Base-by-base conservation (phyloP, 2,888 invertebrate genomes). In the Cephus nigrinus region DNA sequence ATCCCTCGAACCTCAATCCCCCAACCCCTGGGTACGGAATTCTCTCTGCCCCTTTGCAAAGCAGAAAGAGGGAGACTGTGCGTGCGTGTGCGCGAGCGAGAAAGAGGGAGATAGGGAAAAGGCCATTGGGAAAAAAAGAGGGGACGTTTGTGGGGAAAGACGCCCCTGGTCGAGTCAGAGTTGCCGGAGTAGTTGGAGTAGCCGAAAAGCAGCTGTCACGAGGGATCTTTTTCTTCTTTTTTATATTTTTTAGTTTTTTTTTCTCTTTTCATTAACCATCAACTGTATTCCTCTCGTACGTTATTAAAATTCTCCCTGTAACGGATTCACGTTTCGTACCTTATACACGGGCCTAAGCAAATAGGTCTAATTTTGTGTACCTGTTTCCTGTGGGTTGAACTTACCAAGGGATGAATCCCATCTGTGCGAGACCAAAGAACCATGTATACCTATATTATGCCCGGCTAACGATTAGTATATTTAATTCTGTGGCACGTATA, bases 1-100 rank as follows among this genome's bases (percentile, higher is more conserved):
- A 68, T 69, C 31, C 77, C 75, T 74, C 36, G 40, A 36, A 55
- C 73, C 30, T 74, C 69, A 12, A 68, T 33, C 30, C 73, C 30
- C 35, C 69, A 69, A 30, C 23, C 68, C 23, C 35, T 35, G 23
- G 11, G 23, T 15, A 71, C 71, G 30, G 55, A 55, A 55, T 55
- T 23, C 55, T 23, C 55, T 55, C 23, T 55, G 55, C 55, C 55
- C 55, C 23, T 23, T 55, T 55, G 23, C 55, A 9, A 55, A 55
- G 55, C 23, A 55, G 23, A 55, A 55, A 23, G 55, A 23, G 55
- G 9, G 23, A 55, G 55, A 55, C 15, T 23, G 55, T 23, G 23
- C 9, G 2, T 23, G 23, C 23, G 23, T 23, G 23, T 23, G 55
- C 15, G 9, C 5, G 23, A 55, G 55, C 1, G 23, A 55, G 23